A percentile compares a stretch with the other conserved stretches of the same genome.
Conservation (phyloP, 2,113 vertebrate genomes). For the Pandion haliaetus region DNA sequence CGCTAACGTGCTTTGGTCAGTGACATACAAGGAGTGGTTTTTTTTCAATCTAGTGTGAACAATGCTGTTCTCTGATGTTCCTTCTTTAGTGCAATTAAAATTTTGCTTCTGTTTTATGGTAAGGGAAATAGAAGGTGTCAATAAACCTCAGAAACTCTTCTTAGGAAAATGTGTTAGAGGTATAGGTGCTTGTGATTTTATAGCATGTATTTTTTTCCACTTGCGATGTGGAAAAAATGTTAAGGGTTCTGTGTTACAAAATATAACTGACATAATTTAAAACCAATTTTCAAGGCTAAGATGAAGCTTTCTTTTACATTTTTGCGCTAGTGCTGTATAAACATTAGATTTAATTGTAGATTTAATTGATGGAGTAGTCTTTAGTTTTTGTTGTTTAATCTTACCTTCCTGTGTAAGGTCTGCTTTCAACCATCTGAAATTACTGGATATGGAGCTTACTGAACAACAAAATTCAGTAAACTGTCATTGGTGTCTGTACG, state of each 20-base stretch:
- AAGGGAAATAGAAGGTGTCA: not conserved
- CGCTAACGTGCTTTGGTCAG: not conserved
- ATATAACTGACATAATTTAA: not conserved
- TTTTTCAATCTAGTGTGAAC: not conserved
- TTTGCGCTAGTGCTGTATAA: not conserved
- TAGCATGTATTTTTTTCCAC: not conserved
- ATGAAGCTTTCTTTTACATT: not conserved
- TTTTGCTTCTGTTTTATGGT: not conserved
- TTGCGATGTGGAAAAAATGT: not conserved
- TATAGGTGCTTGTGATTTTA: not conserved
- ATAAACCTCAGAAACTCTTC: not conserved
- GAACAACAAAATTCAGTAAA: not conserved
- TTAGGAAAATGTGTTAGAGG: not conserved
- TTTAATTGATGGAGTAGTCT: not conserved
- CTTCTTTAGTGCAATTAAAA: not conserved
- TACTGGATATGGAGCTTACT: not conserved
- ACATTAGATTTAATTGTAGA: not conserved
- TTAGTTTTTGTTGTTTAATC: not conserved
- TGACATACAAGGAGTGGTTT: not conserved
- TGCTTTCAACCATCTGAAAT: not conserved
- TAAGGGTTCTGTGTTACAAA: not conserved
- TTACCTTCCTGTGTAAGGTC: not conserved
- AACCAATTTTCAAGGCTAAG: not conserved
- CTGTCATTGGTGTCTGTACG: not conserved
- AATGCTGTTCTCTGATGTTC: not conserved